phyloP scores from a whole-genome alignment of 2,797 vertebrate species.

The Gila robusta region DNA sequence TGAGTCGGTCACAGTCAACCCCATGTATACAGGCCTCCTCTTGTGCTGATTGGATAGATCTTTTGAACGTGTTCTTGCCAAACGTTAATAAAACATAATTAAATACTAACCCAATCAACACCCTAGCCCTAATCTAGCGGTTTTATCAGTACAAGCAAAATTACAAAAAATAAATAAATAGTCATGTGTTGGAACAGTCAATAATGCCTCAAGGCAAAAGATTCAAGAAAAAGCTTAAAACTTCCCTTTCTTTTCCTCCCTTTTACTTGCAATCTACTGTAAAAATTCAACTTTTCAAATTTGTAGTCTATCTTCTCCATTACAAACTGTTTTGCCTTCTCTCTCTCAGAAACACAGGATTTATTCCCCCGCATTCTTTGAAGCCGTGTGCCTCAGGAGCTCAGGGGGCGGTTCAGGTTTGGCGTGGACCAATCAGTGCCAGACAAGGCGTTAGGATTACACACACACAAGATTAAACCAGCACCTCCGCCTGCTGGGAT shows the following conservation, averaged over 20 bases:
- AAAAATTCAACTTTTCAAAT: constrained; percentile 30
- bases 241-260: constrained; percentile 27
- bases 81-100: too few species aligned
- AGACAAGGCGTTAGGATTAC: constrained; percentile 79
- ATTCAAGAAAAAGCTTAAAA: constrained; percentile 31
- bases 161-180: background rate
- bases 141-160: background rate
- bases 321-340: constrained; percentile 31
- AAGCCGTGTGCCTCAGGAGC: constrained; percentile 65
- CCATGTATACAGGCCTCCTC: background rate
- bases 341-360: constrained; percentile 40
- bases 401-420: constrained; percentile 72
- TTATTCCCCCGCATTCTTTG: constrained; percentile 64
- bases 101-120: too few species aligned
- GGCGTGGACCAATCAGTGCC: constrained; percentile 71
- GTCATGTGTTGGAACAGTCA: background rate
- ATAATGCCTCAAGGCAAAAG: background rate
- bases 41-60: background rate
- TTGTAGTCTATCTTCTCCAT: constrained; percentile 9
- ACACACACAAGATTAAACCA: constrained; percentile 79
- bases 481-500: constrained; percentile 76
- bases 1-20: background rate
- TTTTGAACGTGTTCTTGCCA: background rate
- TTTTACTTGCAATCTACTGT: constrained; percentile 13
- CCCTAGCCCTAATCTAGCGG: too few species aligned